These are phyloP conservation scores for Hapalemur alaotrensis DNA, from an alignment of 2,797 vertebrate genomes.

Conservation along the genomic window DNA sequence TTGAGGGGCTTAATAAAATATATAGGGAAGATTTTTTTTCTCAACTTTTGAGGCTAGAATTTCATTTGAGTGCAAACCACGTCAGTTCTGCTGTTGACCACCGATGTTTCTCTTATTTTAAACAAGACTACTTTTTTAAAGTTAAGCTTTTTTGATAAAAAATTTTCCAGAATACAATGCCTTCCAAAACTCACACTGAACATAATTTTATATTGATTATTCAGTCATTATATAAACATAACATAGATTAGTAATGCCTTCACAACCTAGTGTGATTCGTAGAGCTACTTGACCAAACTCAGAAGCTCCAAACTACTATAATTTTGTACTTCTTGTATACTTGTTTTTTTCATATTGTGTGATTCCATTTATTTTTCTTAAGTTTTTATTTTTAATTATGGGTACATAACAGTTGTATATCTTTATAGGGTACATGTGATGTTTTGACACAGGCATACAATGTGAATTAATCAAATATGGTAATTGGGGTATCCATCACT, in stretches of 20 bases:
- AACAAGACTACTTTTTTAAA: neutral
- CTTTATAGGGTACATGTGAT: neutral
- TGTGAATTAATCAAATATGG: neutral
- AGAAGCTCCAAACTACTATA: neutral
- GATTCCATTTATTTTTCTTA: neutral
- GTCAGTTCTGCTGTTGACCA: neutral
- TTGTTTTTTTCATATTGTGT: neutral
- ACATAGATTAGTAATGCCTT: neutral
- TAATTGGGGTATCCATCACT: neutral
- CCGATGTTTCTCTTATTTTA: neutral
- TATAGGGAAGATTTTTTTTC: neutral
- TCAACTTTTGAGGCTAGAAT: slow-evolving; percentile 15
- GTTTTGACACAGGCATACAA: neutral
- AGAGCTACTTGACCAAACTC: neutral
- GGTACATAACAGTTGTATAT: neutral
- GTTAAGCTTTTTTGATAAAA: neutral
- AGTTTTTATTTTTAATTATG: neutral
- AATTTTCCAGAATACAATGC: neutral
- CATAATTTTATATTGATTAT: neutral
- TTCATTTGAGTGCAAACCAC: neutral
- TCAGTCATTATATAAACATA: neutral
- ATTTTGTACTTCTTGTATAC: neutral
- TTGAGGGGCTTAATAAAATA: neutral
- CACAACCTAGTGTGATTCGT: neutral
- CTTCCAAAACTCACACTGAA: neutral